Evolutionary conservation across 2,113 vertebrate genomes (phyloP), one percentile per base, ranked within the genome.

Genomic region (Paracanthobrama guichenoti): DNA sequence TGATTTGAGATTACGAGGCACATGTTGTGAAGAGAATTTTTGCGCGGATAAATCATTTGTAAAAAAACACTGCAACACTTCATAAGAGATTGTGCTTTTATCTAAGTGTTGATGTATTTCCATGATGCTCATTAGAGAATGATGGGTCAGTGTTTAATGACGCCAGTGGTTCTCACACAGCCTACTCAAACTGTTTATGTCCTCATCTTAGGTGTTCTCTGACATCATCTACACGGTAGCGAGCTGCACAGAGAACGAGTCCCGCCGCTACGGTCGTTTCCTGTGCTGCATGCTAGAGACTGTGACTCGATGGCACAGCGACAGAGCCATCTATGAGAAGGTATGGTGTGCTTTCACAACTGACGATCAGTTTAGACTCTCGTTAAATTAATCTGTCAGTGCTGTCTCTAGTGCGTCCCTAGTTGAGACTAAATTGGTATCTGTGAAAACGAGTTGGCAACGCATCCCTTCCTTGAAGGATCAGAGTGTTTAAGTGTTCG

Each of bases 141-240:
- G 3, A 20, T 3, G 13, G 7, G 3, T 57, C 13, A 57, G 26
- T 12, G 31, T 20, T 14, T 39, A 46, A 35, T 57, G 24, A 7
- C 16, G 5, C 4, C 55, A 62, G 28, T 11, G n/a, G 2, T n/a
- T 4, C n/a, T 28, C 6, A 16, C 28, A 6, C 35, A 79, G 10
- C 86, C 9, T 69, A 2, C 76, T 57, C 67, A 50, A 16, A 44
- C 31, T 39, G 53, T 50, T 7, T 76, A 24, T 2, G 53, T 35
- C 11, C 22, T 50, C 28, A 57, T 62, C 44, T 6, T 93, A 99
- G 98, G 98, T 99, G 77, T 99, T 99, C 89, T 99, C 98, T 22
- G 98, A 98, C 85, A 99, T 99, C 90, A 99, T 99, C 91, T 99
- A 99, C 90, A 99, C 97, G 2, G 98, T 99, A 79, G 98, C 98